phyloP scores from a whole-genome alignment of 1,140 invertebrate species.

The Potamilus streckersoni region DNA sequence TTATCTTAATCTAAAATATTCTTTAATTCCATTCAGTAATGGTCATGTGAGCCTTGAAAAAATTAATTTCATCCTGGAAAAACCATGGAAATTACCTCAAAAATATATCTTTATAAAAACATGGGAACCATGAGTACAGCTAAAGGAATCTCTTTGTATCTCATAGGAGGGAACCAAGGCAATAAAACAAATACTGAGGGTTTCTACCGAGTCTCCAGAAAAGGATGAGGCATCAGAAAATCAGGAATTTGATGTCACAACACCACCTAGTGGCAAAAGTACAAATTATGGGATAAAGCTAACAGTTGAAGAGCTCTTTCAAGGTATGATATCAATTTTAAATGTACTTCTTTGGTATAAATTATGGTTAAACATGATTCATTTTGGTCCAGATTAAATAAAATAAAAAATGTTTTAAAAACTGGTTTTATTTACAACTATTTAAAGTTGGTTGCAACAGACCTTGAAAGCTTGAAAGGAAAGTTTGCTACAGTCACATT shows the following conservation, averaged over 20 bases:
- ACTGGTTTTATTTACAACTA: no score
- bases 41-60: no score
- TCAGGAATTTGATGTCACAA: conserved; percentile 1
- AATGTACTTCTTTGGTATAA: neutral
- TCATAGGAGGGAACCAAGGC: conserved; percentile 36
- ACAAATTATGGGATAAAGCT: conserved; percentile 53
- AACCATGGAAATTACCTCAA: no score
- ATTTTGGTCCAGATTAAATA: no score
- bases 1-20: no score
- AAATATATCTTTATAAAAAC: no score
- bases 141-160: neutral
- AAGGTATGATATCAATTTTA: conserved; percentile 33
- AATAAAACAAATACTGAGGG: conserved; percentile 50
- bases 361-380: neutral
- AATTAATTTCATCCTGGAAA: no score
- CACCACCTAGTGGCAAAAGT: neutral
- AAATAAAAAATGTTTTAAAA: no score
- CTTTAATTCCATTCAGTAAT: no score
- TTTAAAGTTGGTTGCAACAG: no score
- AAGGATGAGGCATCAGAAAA: conserved; percentile 1
- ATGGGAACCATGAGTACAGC: neutral
- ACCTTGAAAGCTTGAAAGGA: no score
- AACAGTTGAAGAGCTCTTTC: conserved; percentile 63
- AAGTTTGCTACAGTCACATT: no score
- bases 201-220: conserved; percentile 21